Conservation (phyloP, 2,888 invertebrate species). For the Dastarcus helophoroides region DNA sequence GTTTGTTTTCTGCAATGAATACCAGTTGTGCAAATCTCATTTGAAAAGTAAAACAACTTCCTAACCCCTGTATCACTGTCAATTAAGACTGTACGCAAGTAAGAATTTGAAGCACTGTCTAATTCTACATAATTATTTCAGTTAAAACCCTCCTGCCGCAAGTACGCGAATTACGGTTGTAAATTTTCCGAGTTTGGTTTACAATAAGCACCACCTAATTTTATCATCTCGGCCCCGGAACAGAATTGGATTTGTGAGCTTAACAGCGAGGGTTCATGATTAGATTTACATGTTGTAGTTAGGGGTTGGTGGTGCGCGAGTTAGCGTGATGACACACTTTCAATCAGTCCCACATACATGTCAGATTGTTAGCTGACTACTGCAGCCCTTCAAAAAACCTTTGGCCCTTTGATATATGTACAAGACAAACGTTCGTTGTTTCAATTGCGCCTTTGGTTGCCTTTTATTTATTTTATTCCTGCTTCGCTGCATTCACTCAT, state of each 20-base stretch:
- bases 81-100: conserved; percentile 31
- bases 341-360: conserved; percentile 30
- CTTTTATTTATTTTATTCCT: too few species aligned
- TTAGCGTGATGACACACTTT: conserved; percentile 30
- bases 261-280: conserved; percentile 37
- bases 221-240: conserved; percentile 37
- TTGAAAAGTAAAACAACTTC: conserved; percentile 34
- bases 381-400: too few species aligned
- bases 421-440: too few species aligned
- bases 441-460: too few species aligned
- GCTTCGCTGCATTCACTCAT: too few species aligned
- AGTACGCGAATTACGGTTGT: conserved; percentile 37
- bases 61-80: conserved; percentile 33
- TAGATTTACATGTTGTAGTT: conserved; percentile 39
- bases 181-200: conserved; percentile 43
- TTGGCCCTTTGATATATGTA: too few species aligned
- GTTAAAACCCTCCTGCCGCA: conserved; percentile 32
- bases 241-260: conserved; percentile 41
- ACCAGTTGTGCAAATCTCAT: conserved; percentile 23
- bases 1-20: too few species aligned
- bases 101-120: conserved; percentile 34
- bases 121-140: conserved; percentile 38
- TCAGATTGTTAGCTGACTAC: conserved; percentile 18
- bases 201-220: conserved; percentile 43
- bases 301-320: conserved; percentile 16